Conservation (phyloP, 2,113 vertebrate genomes). For the Mirounga angustirostris region DNA sequence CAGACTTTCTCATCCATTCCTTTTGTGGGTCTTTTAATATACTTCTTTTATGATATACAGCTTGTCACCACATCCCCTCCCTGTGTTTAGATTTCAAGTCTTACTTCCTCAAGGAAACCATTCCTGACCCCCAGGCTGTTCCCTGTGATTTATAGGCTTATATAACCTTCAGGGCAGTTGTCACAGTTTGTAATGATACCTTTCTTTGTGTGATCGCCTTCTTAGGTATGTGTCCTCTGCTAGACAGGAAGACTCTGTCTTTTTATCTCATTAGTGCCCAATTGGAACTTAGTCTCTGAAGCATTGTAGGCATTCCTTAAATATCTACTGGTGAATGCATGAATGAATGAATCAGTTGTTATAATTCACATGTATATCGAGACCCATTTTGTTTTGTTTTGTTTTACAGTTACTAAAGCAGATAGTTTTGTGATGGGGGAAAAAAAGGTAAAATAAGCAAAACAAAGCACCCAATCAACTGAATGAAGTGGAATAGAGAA, state of each 20-base stretch:
- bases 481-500: neutral
- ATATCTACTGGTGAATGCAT: neutral
- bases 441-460: neutral
- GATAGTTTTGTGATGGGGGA: neutral
- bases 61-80: neutral
- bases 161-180: neutral
- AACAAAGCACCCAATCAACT: neutral
- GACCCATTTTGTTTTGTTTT: neutral
- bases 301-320: neutral
- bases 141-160: too few species aligned
- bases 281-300: neutral
- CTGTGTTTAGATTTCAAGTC: neutral
- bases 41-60: neutral
- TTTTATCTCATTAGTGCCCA: neutral
- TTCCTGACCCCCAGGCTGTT: too few species aligned
- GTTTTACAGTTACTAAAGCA: neutral
- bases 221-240: neutral
- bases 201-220: neutral
- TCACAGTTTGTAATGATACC: neutral
- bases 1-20: neutral
- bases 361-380: neutral
- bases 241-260: fast-evolving
- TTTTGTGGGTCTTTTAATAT: neutral
- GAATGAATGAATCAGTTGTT: neutral
- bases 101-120: neutral